Evolutionary conservation across 2,888 invertebrate species (phyloP), one percentile per base, ranked within the genome.

Genomic region (Drosophila mercatorum): DNA sequence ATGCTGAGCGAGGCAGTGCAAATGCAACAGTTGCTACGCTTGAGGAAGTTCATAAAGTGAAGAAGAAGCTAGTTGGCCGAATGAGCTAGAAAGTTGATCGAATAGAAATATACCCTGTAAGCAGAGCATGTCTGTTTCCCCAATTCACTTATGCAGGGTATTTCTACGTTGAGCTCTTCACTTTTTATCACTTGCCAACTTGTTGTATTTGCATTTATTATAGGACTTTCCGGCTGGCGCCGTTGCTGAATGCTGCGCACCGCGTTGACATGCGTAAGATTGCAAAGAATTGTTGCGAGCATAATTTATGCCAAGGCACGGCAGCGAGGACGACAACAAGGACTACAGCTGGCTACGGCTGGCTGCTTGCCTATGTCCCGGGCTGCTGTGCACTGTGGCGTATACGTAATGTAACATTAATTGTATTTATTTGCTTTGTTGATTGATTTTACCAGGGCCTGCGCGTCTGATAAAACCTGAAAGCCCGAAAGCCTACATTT

Each of bases 391-490:
- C 72, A 72, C 57, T 68, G 55, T 56, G 67, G 81, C 84, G 88
- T 83, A 83, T 86, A 55, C 84, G 78, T 81, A 88, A 86, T 86
- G 81, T 75, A 69, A 66, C 81, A 77, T 88, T 85, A 85, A 85
- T 85, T 85, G 83, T 81, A 86, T 85, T 88, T 88, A 80, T 86
- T 84, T 84, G 83, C 81, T 70, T 78, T 83, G 78, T 68, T 86
- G 84, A 85, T 85, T 86, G 84, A 85, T 88, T 85, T 88, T 68
- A 56, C 40, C 65, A 61, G 61, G 41, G 49, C 22, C 52, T 63
- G 28, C 17, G 17, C 14, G 46, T 2, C 53, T 44, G 10, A 2
- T 3, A 38, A 31, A 36, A 6, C 65, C 43, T 11, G 26, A 26
- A 56, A 43, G 46, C 58, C 12, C 43, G 12, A 41, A 14, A 63